Conservation (phyloP, 1,140 invertebrate genomes). For the Lineus longissimus region DNA sequence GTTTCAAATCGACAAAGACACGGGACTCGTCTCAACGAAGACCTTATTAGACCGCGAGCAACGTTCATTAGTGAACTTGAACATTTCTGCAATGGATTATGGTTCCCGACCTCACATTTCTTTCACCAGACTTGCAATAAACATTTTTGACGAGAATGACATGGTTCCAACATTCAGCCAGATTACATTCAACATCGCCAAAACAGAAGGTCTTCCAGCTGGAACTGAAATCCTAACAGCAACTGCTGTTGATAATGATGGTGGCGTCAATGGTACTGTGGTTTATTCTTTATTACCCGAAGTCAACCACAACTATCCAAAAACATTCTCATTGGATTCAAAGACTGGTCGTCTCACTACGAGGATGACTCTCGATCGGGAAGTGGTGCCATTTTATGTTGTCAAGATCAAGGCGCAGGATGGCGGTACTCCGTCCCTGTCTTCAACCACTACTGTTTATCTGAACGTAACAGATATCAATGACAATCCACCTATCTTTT, state of each 20-base stretch:
- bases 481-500: conserved; percentile 88
- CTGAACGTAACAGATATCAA: conserved; percentile 77
- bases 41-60: conserved; percentile 78
- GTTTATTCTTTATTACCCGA: conserved; percentile 33
- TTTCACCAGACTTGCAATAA: conserved; percentile 59
- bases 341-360: conserved; percentile 82
- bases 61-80: conserved; percentile 29
- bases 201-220: conserved; percentile 65
- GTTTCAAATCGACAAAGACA: conserved; percentile 84
- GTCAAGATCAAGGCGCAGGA: conserved; percentile 58
- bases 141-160: conserved; percentile 86
- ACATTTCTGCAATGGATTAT: conserved; percentile 46
- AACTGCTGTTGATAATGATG: conserved; percentile 37
- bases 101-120: conserved; percentile 31
- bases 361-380: conserved; percentile 30
- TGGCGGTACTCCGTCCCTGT: conserved; percentile 61
- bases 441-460: conserved; percentile 70
- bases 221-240: conserved; percentile 27
- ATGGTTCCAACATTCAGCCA: conserved; percentile 73
- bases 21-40: conserved; percentile 82
- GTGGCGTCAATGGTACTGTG: conserved; percentile 41
- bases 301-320: conserved; percentile 32
- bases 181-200: conserved; percentile 54
- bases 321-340: conserved; percentile 74
- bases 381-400: conserved; percentile 65